phyloP scores from a whole-genome alignment of 2,888 invertebrate species.

The Caenorhabditis sulstoni region DNA sequence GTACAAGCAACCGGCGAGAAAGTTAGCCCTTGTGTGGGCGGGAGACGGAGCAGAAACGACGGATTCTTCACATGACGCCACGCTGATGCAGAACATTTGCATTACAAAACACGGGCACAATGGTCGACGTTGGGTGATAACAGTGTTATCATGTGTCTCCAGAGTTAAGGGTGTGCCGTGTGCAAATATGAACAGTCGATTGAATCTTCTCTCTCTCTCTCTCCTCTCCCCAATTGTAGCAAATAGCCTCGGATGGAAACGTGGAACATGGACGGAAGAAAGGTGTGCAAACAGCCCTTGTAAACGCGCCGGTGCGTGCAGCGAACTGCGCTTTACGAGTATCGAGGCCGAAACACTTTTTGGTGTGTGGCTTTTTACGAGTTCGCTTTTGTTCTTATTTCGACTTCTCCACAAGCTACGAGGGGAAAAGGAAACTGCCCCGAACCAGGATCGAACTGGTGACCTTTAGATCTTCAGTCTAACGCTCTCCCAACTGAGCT shows the following conservation, averaged over 20 bases:
- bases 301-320: slow-evolving; percentile 13
- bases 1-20: slow-evolving; percentile 7
- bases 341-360: slow-evolving; percentile 12
- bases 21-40: too few relatives aligned
- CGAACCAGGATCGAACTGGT: slow-evolving; percentile 80
- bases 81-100: slow-evolving; percentile 33
- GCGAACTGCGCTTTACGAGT: slow-evolving; percentile 38
- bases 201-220: slow-evolving; percentile 6
- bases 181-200: slow-evolving; percentile 42
- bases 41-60: too few relatives aligned
- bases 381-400: slow-evolving; percentile 12
- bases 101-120: slow-evolving; percentile 11
- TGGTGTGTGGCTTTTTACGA: too few relatives aligned
- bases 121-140: slow-evolving; percentile 11
- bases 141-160: slow-evolving; percentile 18
- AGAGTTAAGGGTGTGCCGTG: slow-evolving; percentile 17
- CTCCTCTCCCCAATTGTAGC: neutral
- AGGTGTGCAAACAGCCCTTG: slow-evolving; percentile 51
- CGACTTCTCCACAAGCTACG: too few relatives aligned
- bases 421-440: slow-evolving; percentile 56
- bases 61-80: slow-evolving; percentile 17
- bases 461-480: slow-evolving; percentile 81
- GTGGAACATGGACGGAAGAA: slow-evolving; percentile 49
- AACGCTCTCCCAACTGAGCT: slow-evolving; percentile 81
- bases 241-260: slow-evolving; percentile 25